Evolutionary conservation across 1,140 invertebrate species (phyloP), one percentile per base, ranked within the genome.

Genomic region (Neodiprion lecontei): DNA sequence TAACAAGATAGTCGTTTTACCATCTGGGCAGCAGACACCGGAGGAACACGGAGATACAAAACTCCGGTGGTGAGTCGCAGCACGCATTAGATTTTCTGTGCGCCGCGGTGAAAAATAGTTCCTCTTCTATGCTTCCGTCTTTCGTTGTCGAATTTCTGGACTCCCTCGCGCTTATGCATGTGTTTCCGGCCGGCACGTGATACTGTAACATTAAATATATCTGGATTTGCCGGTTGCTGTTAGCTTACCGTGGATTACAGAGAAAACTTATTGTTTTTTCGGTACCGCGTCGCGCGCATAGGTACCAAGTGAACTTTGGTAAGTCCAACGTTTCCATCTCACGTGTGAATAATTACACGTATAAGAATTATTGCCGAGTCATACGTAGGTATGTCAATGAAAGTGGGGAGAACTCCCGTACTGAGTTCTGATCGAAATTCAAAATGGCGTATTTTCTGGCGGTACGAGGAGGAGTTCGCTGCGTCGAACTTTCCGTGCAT

Each of bases 101-200:
- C 53, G 53, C 53, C 53, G 53, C 53, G 53, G 11, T 4, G n/a
- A 17, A 61, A 61, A 61, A 17, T 61, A 61, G 53, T 61, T 12
- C 53, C 53, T 61, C 53, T 12, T 9, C n/a, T 9, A 17, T 9
- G 8, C 53, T 61, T 61, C 53, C 53, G 53, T 61, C 28, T 48
- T 12, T 10, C 14, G 48, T 40, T 40, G 28, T 40, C 28, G 28
- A 40, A 40, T 40, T 40, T n/a, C 14, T 28, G 48, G 48, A 14
- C 12, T 72, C 10, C 8, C 10, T 28, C 70, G 70, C 8, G 14
- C 48, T 21, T 49, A 28, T 14, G 17, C 17, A 48, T 40, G 17
- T 21, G 70, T 61, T 61, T 61, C 53, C 53, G 53, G 53, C 53
- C 53, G 11, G 17, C 68, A 69, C 47, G 21, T 28, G 68, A 61